Evolutionary conservation across 1,140 invertebrate genomes (phyloP), one percentile per base, ranked within the genome.

Genomic region (Trachymyrmex septentrionalis): DNA sequence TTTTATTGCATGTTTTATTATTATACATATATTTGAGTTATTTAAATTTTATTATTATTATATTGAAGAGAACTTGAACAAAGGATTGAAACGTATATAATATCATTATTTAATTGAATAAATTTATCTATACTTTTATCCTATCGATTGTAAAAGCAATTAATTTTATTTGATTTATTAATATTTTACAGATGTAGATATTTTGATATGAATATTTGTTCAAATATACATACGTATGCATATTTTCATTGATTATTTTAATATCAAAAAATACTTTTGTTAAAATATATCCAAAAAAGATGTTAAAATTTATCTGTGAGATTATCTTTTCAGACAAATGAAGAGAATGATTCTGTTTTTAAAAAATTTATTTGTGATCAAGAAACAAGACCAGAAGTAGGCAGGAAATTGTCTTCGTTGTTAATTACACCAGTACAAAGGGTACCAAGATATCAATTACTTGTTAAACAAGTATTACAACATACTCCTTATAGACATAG

Each of bases 381-480:
- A 93, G 97, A 98, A 94, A 96, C 95, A 19, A 95, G 96, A 55
- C 97, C 97, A 38, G 97, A 98, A 94, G 96, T 98, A 71, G 96
- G 96, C 81, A 96, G 95, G 21, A 97, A 97, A 92, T 93, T 98
- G 0, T 96, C 96, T 76, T 96, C 97, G 0, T 92, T 98, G 21
- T 94, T 98, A 78, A 98, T 98, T 88, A 96, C 96, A 55, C 97
- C 97, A 50, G 97, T 98, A 87, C 97, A 98, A 93, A 95, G 97
- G 88, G 95, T 98, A 75, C 97, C 97, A 19, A 96, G 97, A 87
- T 98, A 98, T 93, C 96, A 97, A 88, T 94, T 98, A 48, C 94
- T 98, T 9, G 93, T 98, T 19, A 96, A 96, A 92, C 96, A 97
- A 93, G 95, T 98, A 0, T 90, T 97, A 59, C 95, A 96, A 76